Evolutionary conservation across 1,140 invertebrate species (phyloP), one percentile per base, ranked within the genome.

Genomic region (Neotoxoptera formosana): DNA sequence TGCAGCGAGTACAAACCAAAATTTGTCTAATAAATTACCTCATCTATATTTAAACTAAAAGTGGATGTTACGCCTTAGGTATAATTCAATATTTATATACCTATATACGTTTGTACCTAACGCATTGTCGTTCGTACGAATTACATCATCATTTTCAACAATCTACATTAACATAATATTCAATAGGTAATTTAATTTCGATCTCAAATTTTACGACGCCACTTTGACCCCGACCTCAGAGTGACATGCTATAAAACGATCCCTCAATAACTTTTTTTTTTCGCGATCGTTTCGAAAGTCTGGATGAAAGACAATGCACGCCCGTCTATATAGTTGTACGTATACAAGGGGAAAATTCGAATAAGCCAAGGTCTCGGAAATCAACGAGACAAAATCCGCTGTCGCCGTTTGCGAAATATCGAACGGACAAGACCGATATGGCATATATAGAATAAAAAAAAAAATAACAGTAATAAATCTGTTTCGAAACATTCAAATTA

Each of bases 401-500:
- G 30, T 47, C n/a, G n/a, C 84, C 14, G 30, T 87, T 87, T n/a
- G 45, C 45, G 86, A 87, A 87, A 87, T 48, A 87, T 87, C 30
- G 36, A 87, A n/a, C 47, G 45, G 47, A 87, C 45, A 87, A 87
- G 51, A 90, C 51, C 14, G 89, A 90, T 25, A 41, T 45, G n/a
- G n/a, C n/a, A n/a, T n/a, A n/a, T 17, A 90, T 56, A 53, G n/a
- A 90, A 90, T 51, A 41, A 60, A n/a, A 83, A 25, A 23, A 84
- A 84, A 30, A 47, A 47, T 17, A 47, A 47, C 45, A 17, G 45
- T 47, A 87, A 87, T 87, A 87, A 47, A 87, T 89, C 88, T 36
- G 88, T 89, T 89, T 89, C 48, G 48, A 89, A 89, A 89, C 88
- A 89, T 56, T 89, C 21, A 89, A 53, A 89, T 89, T 89, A 87